Conservation (phyloP, 2,113 vertebrate species). For the Phoenicopterus ruber region DNA sequence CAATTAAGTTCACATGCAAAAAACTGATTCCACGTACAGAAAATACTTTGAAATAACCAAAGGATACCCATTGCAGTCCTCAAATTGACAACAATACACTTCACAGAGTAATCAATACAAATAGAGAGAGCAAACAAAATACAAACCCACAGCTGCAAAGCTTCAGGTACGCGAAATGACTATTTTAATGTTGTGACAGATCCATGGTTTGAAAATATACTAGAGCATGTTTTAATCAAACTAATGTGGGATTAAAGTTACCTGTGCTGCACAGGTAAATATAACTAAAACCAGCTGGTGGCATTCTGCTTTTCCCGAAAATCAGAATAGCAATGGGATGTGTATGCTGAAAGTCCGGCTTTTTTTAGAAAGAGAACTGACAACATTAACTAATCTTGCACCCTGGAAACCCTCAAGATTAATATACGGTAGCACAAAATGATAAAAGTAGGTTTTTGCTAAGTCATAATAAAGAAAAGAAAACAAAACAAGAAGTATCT, state of each 20-base stretch:
- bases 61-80: not conserved
- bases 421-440: not conserved
- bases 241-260: not conserved
- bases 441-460: constrained; percentile 7
- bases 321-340: not conserved
- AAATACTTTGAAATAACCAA: constrained; percentile 35
- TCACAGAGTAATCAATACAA: not conserved
- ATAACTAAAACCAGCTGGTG: not conserved
- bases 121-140: constrained; percentile 33
- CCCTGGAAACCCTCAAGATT: constrained; percentile 2
- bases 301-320: constrained; percentile 9
- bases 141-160: constrained; percentile 28
- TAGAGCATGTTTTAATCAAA: not conserved
- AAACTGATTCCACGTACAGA: not conserved
- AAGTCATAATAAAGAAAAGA: constrained; percentile 33
- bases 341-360: not conserved
- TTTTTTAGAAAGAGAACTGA: constrained; percentile 18
- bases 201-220: not conserved
- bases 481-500: constrained; percentile 29
- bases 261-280: constrained; percentile 15
- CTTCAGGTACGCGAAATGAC: not conserved
- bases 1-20: constrained; percentile 40
- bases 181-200: not conserved
- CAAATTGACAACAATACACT: constrained; percentile 29
- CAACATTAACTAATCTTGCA: constrained; percentile 13